Conservation (phyloP, 2,888 invertebrate genomes). For the Polylopha cassiicola region DNA sequence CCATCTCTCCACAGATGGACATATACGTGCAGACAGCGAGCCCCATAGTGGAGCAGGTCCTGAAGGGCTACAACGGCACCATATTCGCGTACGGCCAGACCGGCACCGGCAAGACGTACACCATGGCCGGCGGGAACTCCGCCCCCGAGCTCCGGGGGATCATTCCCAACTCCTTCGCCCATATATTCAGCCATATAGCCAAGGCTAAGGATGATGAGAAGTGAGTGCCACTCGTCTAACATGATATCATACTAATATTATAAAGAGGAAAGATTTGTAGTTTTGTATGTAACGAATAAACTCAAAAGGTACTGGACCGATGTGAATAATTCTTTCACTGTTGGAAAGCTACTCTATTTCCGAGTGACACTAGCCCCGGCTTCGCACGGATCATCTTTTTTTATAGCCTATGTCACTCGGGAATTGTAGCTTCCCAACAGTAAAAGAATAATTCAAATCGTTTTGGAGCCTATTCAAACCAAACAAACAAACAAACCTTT, state of each 20-base stretch:
- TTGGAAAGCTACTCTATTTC: no score
- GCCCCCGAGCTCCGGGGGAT: slow-evolving; percentile 95
- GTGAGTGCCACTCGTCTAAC: slow-evolving; percentile 61
- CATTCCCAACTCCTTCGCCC: slow-evolving; percentile 99
- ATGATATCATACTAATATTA: neutral
- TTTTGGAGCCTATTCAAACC: no score
- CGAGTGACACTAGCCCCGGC: no score
- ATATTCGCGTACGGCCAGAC: slow-evolving; percentile 94
- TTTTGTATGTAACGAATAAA: no score
- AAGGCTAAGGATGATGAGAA: slow-evolving; percentile 94
- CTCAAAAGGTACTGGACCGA: no score
- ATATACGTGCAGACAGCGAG: slow-evolving; percentile 97
- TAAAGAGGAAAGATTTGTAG: no score
- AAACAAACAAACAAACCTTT: no score
- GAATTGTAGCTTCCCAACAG: no score
- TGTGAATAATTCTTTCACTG: no score
- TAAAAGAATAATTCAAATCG: no score
- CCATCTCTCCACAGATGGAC: slow-evolving; percentile 81
- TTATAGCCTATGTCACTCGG: no score
- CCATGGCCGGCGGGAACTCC: slow-evolving; percentile 95
- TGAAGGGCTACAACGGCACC: slow-evolving; percentile 97
- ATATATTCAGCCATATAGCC: slow-evolving; percentile 98
- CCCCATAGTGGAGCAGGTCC: slow-evolving; percentile 97
- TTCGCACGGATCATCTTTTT: no score
- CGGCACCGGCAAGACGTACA: slow-evolving; percentile 99